Evolutionary conservation across 2,888 invertebrate species (phyloP).

Genomic region (Drosophila mulleri): DNA sequence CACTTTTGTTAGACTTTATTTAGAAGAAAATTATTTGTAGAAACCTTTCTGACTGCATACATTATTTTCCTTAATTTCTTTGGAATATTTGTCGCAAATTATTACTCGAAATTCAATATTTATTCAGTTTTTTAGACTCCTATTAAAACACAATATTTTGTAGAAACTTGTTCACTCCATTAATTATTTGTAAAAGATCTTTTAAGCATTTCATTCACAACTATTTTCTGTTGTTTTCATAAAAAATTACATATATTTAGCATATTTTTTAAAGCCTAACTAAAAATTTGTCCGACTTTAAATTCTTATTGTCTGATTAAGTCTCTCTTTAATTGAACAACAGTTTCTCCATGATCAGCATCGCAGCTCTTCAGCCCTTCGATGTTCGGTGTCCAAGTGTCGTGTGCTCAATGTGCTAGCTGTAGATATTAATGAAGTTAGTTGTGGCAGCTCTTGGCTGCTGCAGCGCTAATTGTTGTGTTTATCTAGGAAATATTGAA

Average conservation of each 20-base stretch:
- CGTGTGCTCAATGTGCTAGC: conserved; percentile 70
- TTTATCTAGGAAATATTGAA: conserved; percentile 30
- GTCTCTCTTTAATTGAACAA: neutral
- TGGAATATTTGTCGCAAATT: no score
- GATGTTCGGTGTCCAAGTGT: conserved; percentile 52
- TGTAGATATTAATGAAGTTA: conserved; percentile 25
- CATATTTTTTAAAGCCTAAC: neutral
- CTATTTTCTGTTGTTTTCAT: neutral
- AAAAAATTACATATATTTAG: neutral
- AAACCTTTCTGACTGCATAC: no score
- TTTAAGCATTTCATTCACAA: no score
- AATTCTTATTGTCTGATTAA: neutral
- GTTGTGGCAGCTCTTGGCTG: conserved; percentile 13
- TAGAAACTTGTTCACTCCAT: no score
- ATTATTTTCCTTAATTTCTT: no score
- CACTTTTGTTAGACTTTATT: no score
- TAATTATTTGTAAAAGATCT: no score
- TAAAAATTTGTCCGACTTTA: neutral
- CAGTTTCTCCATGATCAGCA: neutral
- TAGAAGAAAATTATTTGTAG: no score
- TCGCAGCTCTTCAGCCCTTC: conserved; percentile 20
- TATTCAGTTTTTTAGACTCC: no score
- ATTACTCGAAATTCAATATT: no score
- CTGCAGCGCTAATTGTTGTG: conserved; percentile 28
- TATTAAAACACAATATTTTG: no score